A percentile compares a stretch with the other conserved stretches of the same genome.
Conservation (phyloP, 2,113 vertebrate species). For the Cephalopholis sonnerati region DNA sequence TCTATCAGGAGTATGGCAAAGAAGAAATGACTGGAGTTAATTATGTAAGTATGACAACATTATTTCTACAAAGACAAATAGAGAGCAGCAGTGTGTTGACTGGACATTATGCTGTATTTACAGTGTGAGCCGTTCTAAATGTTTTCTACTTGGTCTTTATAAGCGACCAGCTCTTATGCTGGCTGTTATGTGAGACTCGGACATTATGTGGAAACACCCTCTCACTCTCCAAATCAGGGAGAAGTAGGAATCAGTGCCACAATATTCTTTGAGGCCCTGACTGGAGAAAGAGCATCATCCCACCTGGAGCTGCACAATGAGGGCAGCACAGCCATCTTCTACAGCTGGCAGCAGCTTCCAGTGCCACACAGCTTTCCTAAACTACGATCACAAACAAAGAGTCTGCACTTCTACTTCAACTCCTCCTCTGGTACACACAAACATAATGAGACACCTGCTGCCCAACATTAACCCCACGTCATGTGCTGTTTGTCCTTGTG, state of each 20-base stretch:
- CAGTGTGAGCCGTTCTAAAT: too few species aligned
- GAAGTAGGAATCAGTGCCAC: constrained; percentile 87
- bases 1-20: too few species aligned
- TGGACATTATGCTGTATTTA: neutral
- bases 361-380: constrained; percentile 72
- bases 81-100: too few species aligned
- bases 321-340: constrained; percentile 90
- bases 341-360: constrained; percentile 87
- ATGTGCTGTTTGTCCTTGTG: constrained; percentile 18
- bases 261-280: constrained; percentile 87
- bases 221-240: constrained; percentile 71
- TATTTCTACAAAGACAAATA: too few species aligned
- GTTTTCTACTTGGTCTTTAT: neutral
- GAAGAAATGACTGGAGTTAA: too few species aligned
- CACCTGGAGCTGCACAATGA: constrained; percentile 88
- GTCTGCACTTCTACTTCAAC: constrained; percentile 70
- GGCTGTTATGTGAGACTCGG: neutral
- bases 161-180: neutral
- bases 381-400: constrained; percentile 39
- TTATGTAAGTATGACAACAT: too few species aligned
- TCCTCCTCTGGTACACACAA: constrained; percentile 65
- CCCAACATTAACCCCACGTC: neutral
- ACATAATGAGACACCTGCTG: constrained; percentile 33
- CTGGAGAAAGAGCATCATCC: constrained; percentile 85
- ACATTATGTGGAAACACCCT: neutral